Evolutionary conservation across 2,113 vertebrate species (phyloP), one percentile per base, ranked within the genome.

Genomic region (Natator depressus): DNA sequence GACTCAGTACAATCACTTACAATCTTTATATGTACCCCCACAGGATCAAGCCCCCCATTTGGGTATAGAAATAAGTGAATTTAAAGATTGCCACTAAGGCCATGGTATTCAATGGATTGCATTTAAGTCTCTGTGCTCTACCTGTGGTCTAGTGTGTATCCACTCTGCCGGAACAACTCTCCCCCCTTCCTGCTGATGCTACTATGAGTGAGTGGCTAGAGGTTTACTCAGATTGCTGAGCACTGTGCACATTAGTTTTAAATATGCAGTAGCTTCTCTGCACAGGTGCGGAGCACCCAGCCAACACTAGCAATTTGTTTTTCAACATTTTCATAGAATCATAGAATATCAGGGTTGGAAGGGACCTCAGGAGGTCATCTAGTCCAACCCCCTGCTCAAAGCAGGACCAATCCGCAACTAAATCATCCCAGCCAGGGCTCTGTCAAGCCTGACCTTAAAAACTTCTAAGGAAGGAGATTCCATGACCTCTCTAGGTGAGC

Each of bases 101-200:
- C 91, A 5, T 85, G 78, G 84, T 85, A 93, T 92, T 88, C 94
- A 78, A 81, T 89, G 91, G 55, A 87, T 79, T 96, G 11, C 13
- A 79, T 86, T 79, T 92, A 87, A 94, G 46, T 22, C 51, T 65
- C 35, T 75, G 25, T 35, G 8, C n/a, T 78, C 51, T 85, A 29
- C 53, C 62, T 38, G 29, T 42, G 24, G 46, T 14, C 53, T 81
- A 65, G 27, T 90, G 8, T 62, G 25, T 57, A 13, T 69, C 12
- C 1, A 1, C 4, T 4, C 65, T 79, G 9, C 50, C 89, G 51
- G 2, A 31, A 78, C 9, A 91, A 72, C 85, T 87, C 93, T 62
- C 38, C 78, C 46, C 49, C 10, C 25, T 82, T 95, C 92, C 50
- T 81, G 24, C 46, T 83, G 50, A 54, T 79, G 22, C 22, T 84